These are phyloP conservation scores for Syrphus vitripennis DNA, from an alignment of 2,888 invertebrate species.

Conservation along the genomic window DNA sequence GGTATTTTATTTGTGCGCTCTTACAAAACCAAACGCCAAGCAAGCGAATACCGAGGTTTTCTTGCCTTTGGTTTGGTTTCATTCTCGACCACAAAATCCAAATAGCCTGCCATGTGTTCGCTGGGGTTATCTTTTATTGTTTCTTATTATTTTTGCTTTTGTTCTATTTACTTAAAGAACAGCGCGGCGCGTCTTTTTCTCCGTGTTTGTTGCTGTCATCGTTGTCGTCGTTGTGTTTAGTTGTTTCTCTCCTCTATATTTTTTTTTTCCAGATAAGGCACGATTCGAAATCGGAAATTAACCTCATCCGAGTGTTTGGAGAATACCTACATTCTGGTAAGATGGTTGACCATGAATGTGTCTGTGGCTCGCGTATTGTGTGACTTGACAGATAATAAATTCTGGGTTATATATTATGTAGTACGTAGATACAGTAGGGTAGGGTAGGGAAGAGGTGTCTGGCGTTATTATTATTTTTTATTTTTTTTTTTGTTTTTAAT, in stretches of 20 bases:
- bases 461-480: background rate
- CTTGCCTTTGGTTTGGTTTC: constrained; percentile 1
- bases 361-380: constrained; percentile 45
- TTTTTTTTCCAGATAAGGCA: constrained; percentile 59
- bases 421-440: background rate
- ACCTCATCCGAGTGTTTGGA: constrained; percentile 28
- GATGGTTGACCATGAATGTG: constrained; percentile 34
- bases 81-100: constrained; percentile 19
- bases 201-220: background rate
- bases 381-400: constrained; percentile 59
- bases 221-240: background rate
- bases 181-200: background rate
- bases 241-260: background rate
- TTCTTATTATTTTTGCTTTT: no score
- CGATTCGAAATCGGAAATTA: constrained; percentile 65
- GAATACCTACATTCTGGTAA: constrained; percentile 5
- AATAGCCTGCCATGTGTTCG: constrained; percentile 34
- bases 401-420: constrained; percentile 41
- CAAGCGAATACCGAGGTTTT: constrained; percentile 33
- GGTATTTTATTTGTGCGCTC: background rate
- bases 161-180: constrained; percentile 53
- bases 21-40: background rate
- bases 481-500: background rate
- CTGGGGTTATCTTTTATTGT: constrained; percentile 19
- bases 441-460: background rate